Base-by-base conservation (phyloP, 92 coral and sea anemone genomes). In the Micromussa lordhowensis region DNA sequence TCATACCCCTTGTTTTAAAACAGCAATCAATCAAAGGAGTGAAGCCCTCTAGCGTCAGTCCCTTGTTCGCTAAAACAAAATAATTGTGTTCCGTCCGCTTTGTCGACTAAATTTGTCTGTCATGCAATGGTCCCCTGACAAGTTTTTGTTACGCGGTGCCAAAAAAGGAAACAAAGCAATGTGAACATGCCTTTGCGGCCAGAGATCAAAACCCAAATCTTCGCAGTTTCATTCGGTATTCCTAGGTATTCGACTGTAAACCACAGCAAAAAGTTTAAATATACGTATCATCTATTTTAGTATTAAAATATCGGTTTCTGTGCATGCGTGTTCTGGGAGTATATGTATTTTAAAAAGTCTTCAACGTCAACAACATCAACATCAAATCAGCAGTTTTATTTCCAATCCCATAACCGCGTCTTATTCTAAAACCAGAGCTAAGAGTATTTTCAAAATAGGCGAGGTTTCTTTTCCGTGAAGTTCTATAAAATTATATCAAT, bases 61-160 rank as follows among this genome's bases (percentile, higher is more conserved):
- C 30, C 58, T 76, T 76, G 80, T 24, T 76, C 31, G 28, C 80
- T 76, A 38, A 76, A 76, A 21, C 80, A 31, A 76, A 76, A 76
- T 76, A 40, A 18, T 75, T 40, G 9, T 72, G 44, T 31, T 5
- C 77, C 32, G 44, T 29, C 77, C 40, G 77, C 9, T 30, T 44
- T 72, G n/a, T n/a, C n/a, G n/a, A n/a, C n/a, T n/a, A n/a, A n/a
- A n/a, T 24, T 72, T 72, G 44, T 31, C 77, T 72, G 77, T 75
- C 55, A 75, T 58, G 80, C 61, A 76, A 48, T 76, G 59, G 80
- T 76, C 80, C 22, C 58, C 21, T 40, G 80, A 76, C 13, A 7
- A 3, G 78, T 32, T 74, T 74, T 74, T 74, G 78, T 74, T 36
- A 12, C 53, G 51, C 78, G 26, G 18, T 76, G 57, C 57, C 80